phyloP scores from a whole-genome alignment of 2,797 vertebrate species.

The Arremon aurantiirostris region DNA sequence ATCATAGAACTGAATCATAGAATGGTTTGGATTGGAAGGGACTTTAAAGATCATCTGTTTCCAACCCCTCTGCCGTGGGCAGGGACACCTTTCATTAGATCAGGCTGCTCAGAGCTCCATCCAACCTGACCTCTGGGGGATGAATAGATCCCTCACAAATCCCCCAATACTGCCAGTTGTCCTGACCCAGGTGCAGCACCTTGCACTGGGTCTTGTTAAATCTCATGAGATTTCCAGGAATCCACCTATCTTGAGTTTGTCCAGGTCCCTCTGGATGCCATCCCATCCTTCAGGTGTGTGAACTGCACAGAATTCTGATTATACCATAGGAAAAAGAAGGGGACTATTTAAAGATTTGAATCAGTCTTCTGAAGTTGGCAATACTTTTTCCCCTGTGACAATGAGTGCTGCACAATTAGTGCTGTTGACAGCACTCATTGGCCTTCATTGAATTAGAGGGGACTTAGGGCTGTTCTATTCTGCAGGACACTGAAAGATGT shows the following conservation, averaged over 20 bases:
- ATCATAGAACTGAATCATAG: not conserved
- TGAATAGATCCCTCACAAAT: not conserved
- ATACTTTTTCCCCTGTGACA: not conserved
- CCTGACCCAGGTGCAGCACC: not conserved
- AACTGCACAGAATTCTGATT: not conserved
- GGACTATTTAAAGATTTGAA: not conserved
- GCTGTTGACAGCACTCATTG: not conserved
- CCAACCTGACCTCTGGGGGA: not conserved
- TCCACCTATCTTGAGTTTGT: not conserved
- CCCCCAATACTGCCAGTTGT: fast-evolving
- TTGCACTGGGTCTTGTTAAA: not conserved
- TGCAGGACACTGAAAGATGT: not conserved
- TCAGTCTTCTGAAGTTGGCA: not conserved
- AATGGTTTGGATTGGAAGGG: not conserved
- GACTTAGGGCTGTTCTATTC: not conserved
- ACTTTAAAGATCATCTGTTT: not conserved
- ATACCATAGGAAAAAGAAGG: not conserved
- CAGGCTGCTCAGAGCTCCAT: not conserved
- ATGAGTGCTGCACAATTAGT: too few relatives aligned
- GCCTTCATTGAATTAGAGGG: not conserved
- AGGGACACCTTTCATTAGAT: not conserved
- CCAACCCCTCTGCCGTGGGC: not conserved
- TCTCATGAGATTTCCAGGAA: not conserved
- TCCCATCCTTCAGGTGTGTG: not conserved
- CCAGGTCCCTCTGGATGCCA: not conserved